These are phyloP conservation scores for Sciurus vulgaris DNA, from an alignment of 2,797 vertebrate species.

Conservation along the genomic window DNA sequence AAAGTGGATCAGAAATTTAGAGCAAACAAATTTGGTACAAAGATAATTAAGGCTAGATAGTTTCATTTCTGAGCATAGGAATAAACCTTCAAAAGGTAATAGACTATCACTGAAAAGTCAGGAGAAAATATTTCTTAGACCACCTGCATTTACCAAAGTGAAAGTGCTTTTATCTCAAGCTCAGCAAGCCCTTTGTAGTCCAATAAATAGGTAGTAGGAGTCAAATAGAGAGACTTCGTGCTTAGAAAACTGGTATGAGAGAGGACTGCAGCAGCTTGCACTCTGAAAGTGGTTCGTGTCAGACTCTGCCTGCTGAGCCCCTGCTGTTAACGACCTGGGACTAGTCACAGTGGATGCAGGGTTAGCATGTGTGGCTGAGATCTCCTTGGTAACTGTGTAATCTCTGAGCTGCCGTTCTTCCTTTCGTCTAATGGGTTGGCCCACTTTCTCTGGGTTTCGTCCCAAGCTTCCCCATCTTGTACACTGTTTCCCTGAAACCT, in stretches of 20 bases:
- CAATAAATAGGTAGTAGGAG: not conserved
- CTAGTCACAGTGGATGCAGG: accelerated
- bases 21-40: not conserved
- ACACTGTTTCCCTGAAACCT: not conserved
- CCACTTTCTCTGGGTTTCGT: not conserved
- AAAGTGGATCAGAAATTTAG: not conserved
- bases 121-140: not conserved
- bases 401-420: not conserved
- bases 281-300: not conserved
- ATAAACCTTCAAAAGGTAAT: not conserved
- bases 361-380: not conserved
- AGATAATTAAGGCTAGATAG: not conserved
- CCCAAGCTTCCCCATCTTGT: not conserved
- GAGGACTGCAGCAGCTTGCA: not conserved
- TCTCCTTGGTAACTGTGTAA: not conserved
- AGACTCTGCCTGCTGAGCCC: not conserved
- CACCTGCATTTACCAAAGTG: not conserved
- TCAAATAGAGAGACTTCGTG: not conserved
- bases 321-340: not conserved
- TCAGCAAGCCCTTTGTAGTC: not conserved
- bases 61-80: not conserved
- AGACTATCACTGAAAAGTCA: not conserved
- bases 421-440: not conserved
- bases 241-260: not conserved
- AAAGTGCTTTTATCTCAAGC: conserved; percentile 36